These are phyloP conservation scores for Polypterus bichir DNA, from an alignment of 2,113 vertebrate species.

Conservation along the genomic window DNA sequence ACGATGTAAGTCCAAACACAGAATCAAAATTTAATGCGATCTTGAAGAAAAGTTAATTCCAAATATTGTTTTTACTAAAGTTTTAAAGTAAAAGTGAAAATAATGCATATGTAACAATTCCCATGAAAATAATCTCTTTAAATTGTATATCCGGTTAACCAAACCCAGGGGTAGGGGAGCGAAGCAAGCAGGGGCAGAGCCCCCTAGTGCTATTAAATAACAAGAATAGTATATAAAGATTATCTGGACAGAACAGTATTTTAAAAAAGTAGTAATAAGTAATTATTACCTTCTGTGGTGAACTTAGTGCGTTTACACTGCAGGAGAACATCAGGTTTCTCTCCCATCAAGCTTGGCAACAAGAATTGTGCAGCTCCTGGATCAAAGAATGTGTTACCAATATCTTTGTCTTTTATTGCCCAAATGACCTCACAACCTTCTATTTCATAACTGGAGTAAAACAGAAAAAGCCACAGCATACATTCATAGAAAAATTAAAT, in stretches of 20 bases:
- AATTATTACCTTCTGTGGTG: constrained; percentile 53
- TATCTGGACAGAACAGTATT: not conserved
- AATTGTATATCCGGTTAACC: too few relatives aligned
- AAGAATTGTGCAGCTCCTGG: constrained; percentile 88
- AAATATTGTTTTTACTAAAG: too few relatives aligned
- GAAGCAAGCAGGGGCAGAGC: too few relatives aligned
- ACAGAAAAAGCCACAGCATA: not conserved
- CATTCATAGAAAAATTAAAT: not conserved
- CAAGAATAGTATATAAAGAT: too few relatives aligned
- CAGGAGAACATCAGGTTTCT: constrained; percentile 38
- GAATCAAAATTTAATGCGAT: too few relatives aligned
- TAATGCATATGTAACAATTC: too few relatives aligned
- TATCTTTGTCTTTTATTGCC: constrained; percentile 89
- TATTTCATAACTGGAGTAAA: constrained; percentile 59
- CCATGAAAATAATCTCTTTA: too few relatives aligned
- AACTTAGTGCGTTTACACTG: constrained; percentile 71
- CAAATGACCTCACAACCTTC: constrained; percentile 86
- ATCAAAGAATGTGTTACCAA: constrained; percentile 93
- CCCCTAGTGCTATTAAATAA: too few relatives aligned
- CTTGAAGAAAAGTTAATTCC: too few relatives aligned
- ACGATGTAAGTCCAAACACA: too few relatives aligned
- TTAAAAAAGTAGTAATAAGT: not conserved
- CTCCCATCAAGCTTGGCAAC: constrained; percentile 57
- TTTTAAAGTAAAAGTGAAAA: too few relatives aligned
- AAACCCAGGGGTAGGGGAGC: too few relatives aligned